phyloP scores from a whole-genome alignment of 2,113 vertebrate species.

The Ptilonorhynchus violaceus region DNA sequence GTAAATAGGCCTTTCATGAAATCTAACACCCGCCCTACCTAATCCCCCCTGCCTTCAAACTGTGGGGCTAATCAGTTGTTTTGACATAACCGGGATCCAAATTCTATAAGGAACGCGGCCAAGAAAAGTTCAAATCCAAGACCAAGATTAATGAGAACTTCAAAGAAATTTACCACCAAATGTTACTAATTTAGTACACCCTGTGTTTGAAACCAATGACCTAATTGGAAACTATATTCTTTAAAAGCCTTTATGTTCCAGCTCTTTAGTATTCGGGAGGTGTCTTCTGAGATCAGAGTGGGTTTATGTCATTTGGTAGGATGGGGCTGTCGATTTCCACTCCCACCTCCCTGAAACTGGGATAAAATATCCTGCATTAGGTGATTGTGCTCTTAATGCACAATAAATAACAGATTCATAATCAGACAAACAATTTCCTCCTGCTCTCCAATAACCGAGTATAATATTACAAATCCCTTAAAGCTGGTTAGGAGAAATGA shows the following conservation, averaged over 20 bases:
- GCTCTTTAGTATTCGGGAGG: slow-evolving; percentile 62
- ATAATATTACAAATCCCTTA: slow-evolving; percentile 54
- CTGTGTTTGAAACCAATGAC: slow-evolving; percentile 63
- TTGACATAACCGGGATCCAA: slow-evolving; percentile 65
- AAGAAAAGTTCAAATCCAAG: slow-evolving; percentile 68
- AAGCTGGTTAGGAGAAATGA: slow-evolving; percentile 14
- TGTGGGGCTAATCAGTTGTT: slow-evolving; percentile 69
- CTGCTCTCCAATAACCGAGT: neutral
- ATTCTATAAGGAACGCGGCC: slow-evolving; percentile 57
- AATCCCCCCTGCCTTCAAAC: slow-evolving; percentile 57
- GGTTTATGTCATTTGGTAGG: slow-evolving; percentile 36
- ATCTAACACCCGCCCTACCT: slow-evolving; percentile 63
- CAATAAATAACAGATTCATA: slow-evolving; percentile 34
- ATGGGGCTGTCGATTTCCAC: neutral
- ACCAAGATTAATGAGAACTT: slow-evolving; percentile 69
- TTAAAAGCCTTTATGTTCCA: slow-evolving; percentile 48
- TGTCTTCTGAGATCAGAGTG: slow-evolving; percentile 54
- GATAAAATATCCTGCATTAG: neutral
- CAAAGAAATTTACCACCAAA: slow-evolving; percentile 70
- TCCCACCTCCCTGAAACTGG: neutral
- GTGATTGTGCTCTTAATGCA: neutral
- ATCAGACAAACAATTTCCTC: slow-evolving; percentile 36
- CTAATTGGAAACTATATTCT: slow-evolving; percentile 71
- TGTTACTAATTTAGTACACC: slow-evolving; percentile 70
- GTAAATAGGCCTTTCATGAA: slow-evolving; percentile 73